A percentile compares a stretch with the other conserved stretches of the same genome.
These are phyloP conservation scores for Lysandra coridon DNA, from an alignment of 2,888 invertebrate genomes.

Conservation along the genomic window DNA sequence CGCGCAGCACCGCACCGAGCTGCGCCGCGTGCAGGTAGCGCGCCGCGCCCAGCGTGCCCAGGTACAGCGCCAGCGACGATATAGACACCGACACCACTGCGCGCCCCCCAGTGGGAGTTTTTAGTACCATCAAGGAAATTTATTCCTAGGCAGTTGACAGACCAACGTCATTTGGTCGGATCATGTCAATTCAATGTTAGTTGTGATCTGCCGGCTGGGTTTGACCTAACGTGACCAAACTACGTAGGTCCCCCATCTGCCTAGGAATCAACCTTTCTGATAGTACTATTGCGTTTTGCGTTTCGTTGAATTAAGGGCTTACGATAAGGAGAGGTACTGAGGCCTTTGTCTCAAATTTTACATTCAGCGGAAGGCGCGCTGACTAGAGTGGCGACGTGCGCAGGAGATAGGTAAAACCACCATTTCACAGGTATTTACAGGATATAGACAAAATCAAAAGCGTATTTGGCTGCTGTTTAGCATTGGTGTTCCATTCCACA, in stretches of 20 bases:
- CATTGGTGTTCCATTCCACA: no score
- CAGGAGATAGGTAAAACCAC: no score
- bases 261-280: no score
- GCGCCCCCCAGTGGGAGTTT: constrained; percentile 9
- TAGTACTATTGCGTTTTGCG: neutral
- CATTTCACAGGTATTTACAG: no score
- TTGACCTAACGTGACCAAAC: no score
- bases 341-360: no score
- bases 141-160: no score
- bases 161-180: no score
- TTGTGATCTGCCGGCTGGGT: no score
- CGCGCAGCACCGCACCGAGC: constrained; percentile 83
- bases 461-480: neutral
- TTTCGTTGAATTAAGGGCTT: neutral
- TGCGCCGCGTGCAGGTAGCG: constrained; percentile 83
- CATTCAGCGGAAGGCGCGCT: neutral
- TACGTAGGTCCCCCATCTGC: no score
- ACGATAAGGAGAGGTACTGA: no score
- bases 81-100: constrained; percentile 84
- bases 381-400: neutral
- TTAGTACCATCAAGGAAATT: neutral
- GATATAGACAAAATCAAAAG: neutral
- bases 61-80: constrained; percentile 84
- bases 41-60: constrained; percentile 83
- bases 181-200: no score